Evolutionary conservation across 2,113 vertebrate species (phyloP).

Genomic region (Psettodes erumei): DNA sequence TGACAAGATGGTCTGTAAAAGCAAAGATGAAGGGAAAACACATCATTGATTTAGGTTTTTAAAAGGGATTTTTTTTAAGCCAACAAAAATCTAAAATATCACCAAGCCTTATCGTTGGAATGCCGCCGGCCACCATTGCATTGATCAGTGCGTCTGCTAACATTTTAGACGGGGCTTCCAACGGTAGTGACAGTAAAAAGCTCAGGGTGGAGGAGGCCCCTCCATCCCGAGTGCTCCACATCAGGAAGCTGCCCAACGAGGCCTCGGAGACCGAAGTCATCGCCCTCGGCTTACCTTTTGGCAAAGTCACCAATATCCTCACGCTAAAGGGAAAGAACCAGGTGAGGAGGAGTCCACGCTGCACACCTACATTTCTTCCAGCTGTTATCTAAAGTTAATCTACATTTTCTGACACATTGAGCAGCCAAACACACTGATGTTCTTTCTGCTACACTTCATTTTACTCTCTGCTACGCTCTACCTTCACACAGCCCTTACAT

Average conservation of each 20-base stretch:
- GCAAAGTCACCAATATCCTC: conserved; percentile 98
- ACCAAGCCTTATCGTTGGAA: background rate
- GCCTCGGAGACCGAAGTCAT: conserved; percentile 97
- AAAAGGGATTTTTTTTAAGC: background rate
- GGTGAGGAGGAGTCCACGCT: conserved; percentile 82
- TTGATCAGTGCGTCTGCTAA: background rate
- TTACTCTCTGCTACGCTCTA: too few relatives aligned
- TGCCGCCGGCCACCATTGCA: background rate
- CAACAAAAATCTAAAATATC: background rate
- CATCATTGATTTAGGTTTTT: background rate
- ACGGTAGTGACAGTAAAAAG: conserved; percentile 98
- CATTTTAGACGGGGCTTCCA: conserved; percentile 86
- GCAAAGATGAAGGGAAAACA: too few relatives aligned
- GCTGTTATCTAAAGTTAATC: too few relatives aligned
- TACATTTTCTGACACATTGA: background rate
- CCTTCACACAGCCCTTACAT: too few relatives aligned
- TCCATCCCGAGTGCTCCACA: conserved; percentile 97
- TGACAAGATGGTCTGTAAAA: too few relatives aligned
- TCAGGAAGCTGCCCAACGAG: conserved; percentile 95
- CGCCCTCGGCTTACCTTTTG: conserved; percentile 95
- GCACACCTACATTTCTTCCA: too few relatives aligned
- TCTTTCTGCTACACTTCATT: too few relatives aligned
- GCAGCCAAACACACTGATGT: background rate
- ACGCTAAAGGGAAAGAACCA: conserved; percentile 99
- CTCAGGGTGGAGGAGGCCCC: conserved; percentile 92